These are phyloP conservation scores for Epinotia bilunana DNA, from an alignment of 2,888 invertebrate genomes.

Conservation along the genomic window DNA sequence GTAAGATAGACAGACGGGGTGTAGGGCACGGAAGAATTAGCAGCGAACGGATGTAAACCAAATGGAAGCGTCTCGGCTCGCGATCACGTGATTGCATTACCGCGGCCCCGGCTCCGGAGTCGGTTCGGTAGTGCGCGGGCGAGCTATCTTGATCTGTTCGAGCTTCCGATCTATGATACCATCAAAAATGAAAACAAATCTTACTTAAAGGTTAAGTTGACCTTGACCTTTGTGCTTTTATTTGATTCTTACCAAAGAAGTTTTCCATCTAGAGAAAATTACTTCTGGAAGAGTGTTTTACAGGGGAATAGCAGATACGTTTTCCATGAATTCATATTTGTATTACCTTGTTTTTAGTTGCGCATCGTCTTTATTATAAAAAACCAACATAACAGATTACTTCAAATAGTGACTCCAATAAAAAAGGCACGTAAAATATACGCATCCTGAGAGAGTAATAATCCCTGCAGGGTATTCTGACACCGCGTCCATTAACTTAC, in stretches of 20 bases:
- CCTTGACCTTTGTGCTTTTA: no score
- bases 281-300: no score
- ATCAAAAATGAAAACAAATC: not conserved
- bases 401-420: not conserved
- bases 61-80: conserved; percentile 1
- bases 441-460: not conserved
- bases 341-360: not conserved
- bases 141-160: no score
- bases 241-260: no score
- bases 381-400: not conserved
- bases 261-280: no score
- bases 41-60: conserved; percentile 2
- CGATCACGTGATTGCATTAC: conserved; percentile 27
- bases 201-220: no score
- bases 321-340: not conserved
- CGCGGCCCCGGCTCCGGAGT: not conserved
- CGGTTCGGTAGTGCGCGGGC: no score
- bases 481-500: conserved; percentile 1
- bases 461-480: no score
- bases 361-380: not conserved
- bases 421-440: not conserved
- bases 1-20: not conserved
- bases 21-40: conserved; percentile 8
- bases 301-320: no score
- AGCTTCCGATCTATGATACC: no score